Conservation (phyloP, 92 coral and sea anemone genomes). For the Hydrozoanthus gracilis region DNA sequence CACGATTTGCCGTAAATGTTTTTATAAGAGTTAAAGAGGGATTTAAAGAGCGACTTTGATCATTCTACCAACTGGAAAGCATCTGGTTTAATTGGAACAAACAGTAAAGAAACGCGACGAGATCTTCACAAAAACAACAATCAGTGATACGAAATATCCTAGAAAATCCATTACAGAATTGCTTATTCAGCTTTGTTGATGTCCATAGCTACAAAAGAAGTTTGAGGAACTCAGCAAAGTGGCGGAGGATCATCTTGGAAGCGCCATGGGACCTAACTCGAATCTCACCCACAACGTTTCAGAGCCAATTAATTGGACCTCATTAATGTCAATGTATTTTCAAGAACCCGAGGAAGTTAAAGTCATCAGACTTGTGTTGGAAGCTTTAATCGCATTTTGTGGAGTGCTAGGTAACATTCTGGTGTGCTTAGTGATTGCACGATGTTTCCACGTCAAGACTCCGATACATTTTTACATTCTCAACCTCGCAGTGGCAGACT, state of each 20-base stretch:
- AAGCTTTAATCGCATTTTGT: slow-evolving; percentile 61
- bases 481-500: slow-evolving; percentile 91
- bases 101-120: not conserved
- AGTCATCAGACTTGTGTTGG: slow-evolving; percentile 63
- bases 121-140: not conserved
- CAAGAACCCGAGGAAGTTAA: slow-evolving; percentile 62
- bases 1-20: slow-evolving; percentile 32
- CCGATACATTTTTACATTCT: slow-evolving; percentile 70
- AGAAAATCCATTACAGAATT: not conserved
- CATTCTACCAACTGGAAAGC: not conserved
- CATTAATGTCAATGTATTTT: slow-evolving; percentile 11
- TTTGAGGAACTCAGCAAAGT: not conserved
- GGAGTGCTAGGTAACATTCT: slow-evolving; percentile 80
- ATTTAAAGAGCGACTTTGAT: not conserved
- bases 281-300: slow-evolving; percentile 30
- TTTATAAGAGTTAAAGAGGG: not conserved
- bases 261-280: not conserved
- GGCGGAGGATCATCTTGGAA: no score
- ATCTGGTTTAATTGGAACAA: not conserved
- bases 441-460: slow-evolving; percentile 63
- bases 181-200: not conserved
- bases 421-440: slow-evolving; percentile 68
- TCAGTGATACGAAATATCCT: not conserved
- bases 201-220: not conserved
- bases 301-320: not conserved